phyloP scores from a whole-genome alignment of 2,888 invertebrate genomes.

The Nemapogon koenigi region DNA sequence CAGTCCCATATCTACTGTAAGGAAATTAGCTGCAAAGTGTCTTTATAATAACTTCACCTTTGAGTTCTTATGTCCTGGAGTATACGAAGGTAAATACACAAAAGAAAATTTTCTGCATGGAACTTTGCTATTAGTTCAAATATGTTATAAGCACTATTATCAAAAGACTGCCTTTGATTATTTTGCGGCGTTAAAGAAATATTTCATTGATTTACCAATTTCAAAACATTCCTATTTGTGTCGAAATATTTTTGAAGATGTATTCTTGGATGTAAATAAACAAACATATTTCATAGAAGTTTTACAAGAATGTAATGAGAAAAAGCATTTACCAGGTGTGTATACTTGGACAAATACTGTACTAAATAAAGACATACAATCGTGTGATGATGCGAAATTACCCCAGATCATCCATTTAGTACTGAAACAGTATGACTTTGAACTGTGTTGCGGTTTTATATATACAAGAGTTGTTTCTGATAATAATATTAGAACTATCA shows the following conservation, averaged over 20 bases:
- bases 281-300: constrained; percentile 22
- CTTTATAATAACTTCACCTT: constrained; percentile 44
- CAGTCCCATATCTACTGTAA: constrained; percentile 48
- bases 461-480: constrained; percentile 26
- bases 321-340: constrained; percentile 28
- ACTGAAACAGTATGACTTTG: constrained; percentile 27
- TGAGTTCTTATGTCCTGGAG: constrained; percentile 22
- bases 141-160: constrained; percentile 26
- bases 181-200: constrained; percentile 2
- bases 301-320: constrained; percentile 23
- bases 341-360: constrained; percentile 32
- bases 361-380: constrained; percentile 25
- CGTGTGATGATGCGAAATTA: constrained; percentile 26
- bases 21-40: constrained; percentile 45
- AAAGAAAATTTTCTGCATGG: constrained; percentile 49
- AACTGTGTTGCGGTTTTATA: constrained; percentile 29
- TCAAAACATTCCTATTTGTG: constrained; percentile 36
- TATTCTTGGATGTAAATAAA: constrained; percentile 18
- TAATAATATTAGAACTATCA: constrained; percentile 18
- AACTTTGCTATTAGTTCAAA: constrained; percentile 28
- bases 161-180: background rate
- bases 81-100: constrained; percentile 20
- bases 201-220: no score
- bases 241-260: constrained; percentile 29
- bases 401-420: constrained; percentile 25